Evolutionary conservation across 2,888 invertebrate species (phyloP), one percentile per base, ranked within the genome.

Genomic region (Onchidella celtica): DNA sequence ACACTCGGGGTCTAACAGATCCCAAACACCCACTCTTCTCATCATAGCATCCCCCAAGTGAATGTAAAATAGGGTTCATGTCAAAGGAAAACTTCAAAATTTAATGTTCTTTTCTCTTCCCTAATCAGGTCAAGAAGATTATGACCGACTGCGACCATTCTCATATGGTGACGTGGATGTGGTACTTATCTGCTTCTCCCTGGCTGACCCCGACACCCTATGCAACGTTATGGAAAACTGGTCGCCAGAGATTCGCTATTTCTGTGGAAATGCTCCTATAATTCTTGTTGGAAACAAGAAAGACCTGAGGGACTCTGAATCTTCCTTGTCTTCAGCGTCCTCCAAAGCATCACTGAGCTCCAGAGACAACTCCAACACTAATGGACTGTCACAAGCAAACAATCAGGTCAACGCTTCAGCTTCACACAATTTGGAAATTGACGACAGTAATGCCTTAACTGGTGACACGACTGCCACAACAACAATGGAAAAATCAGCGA

Each of bases 111-210:
- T n/a, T n/a, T n/a, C n/a, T n/a, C n/a, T n/a, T n/a, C n/a, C n/a
- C n/a, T n/a, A n/a, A n/a, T n/a, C 83, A 59, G 85, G 85, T 0
- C 85, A 85, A 66, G 84, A 85, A 69, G 82, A 84, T 73, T 84
- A 85, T 72, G 85, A 85, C 72, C 80, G 81, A 40, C 76, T 85
- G 32, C 76, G 84, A 21, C 85, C 85, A 1, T 81, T 84, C 79
- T 78, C 81, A 57, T 85, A 85, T 65, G 24, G 72, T 27, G 77
- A 82, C 69, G 74, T 82, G 2, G 83, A 85, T 70, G 82, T 84
- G 34, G 81, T 84, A 21, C 75, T 85, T 74, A 66, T 85, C 47
- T 82, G 81, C 65, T 85, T 85, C 74, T 79, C 84, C 61, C 27
- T 85, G 24, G 82, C 81, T 73, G 81, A 82, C 74, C 79, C 81